phyloP scores from a whole-genome alignment of 2,888 invertebrate species.

The Sinotaia quadrata region DNA sequence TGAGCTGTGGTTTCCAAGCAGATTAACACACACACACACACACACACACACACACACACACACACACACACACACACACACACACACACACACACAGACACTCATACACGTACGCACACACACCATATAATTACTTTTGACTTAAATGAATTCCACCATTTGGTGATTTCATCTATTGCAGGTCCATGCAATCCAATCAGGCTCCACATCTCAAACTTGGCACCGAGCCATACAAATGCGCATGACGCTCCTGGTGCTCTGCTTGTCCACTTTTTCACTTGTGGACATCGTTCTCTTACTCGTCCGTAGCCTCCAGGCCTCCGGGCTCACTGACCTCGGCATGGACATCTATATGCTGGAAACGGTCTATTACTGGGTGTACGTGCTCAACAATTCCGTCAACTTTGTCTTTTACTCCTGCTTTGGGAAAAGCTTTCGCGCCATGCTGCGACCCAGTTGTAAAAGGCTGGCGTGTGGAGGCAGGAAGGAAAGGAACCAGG shows the following conservation, averaged over 20 bases:
- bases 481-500: no score
- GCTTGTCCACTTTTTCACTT: neutral
- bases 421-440: neutral
- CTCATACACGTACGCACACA: neutral
- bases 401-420: conserved; percentile 3
- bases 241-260: neutral
- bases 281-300: neutral
- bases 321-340: neutral
- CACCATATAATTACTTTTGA: neutral
- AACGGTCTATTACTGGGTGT: neutral
- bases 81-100: neutral
- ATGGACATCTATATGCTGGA: neutral
- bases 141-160: no score
- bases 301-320: neutral
- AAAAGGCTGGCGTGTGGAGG: no score
- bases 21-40: conserved; percentile 7
- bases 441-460: neutral
- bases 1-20: neutral
- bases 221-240: neutral
- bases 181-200: no score
- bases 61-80: neutral
- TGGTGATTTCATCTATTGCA: no score
- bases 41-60: conserved; percentile 3
- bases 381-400: neutral
- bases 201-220: no score